Conservation (phyloP, 2,888 invertebrate genomes). For the Drosophila infuscata region DNA sequence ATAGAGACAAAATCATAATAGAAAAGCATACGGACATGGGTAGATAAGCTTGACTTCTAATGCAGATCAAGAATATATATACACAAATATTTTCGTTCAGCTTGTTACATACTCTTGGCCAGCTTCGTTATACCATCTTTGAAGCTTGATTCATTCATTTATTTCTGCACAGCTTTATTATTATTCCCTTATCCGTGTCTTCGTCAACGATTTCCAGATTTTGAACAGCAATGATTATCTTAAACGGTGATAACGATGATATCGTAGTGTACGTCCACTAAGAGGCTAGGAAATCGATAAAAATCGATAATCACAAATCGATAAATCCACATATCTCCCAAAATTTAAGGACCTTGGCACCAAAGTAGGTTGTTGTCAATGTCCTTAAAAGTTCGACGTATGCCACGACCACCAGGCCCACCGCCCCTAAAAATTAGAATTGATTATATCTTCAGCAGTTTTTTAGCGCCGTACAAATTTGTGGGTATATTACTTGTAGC, state of each 20-base stretch:
- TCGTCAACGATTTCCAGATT: not conserved
- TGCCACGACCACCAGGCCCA: too few species aligned
- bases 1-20: not conserved
- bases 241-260: not conserved
- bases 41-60: not conserved
- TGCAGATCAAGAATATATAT: not conserved
- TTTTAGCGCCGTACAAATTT: too few species aligned
- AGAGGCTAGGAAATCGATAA: not conserved
- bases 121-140: not conserved
- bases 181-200: not conserved
- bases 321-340: too few species aligned
- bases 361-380: too few species aligned
- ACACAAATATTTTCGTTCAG: not conserved
- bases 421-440: too few species aligned
- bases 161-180: not conserved
- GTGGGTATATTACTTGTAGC: too few species aligned
- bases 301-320: not conserved
- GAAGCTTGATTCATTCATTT: not conserved
- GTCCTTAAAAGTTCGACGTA: too few species aligned
- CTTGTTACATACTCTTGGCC: not conserved
- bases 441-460: too few species aligned
- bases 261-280: not conserved
- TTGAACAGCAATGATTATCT: not conserved
- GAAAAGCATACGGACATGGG: not conserved
- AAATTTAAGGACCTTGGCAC: too few species aligned